Base-by-base conservation (phyloP, 2,888 invertebrate genomes). In the Alviniconcha strummeri region DNA sequence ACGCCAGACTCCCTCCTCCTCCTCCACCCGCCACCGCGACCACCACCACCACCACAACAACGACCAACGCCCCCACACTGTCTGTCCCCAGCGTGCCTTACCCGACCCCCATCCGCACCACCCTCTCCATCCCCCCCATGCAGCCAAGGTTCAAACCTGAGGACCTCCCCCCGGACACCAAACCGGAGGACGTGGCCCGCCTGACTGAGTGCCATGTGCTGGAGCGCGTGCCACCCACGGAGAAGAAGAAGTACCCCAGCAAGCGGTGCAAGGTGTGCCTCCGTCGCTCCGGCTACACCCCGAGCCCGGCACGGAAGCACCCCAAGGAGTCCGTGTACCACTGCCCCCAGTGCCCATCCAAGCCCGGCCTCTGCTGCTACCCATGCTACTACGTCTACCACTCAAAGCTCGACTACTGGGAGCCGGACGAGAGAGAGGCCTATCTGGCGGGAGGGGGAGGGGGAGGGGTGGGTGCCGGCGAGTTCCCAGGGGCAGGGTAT, bases 321-420 rank as follows among this genome's bases (percentile, higher is more conserved):
- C 82, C 82, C 13, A 82, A 82, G 57, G 82, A 82, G 69, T 56
- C 82, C 36, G 64, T 76, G 36, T 77, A 69, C 77, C 57, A 82
- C 82, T 82, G 82, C 67, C 69, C 77, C 1, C 57, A 75, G 60
- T 82, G 82, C 54, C 82, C 82, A 15, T 82, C 82, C 77, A 77
- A 77, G 56, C 82, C 82, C 17, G 76, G 69, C 77, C 82, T 82
- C n/a, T 82, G 82, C 77, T 76, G 56, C 76, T 60, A 69, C 77
- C 82, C 82, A 54, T 82, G 82, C 69, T 82, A 76, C 75, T 75
- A 55, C 36, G 55, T 82, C 67, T 82, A 82, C 77, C 82, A 82
- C 76, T 77, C 76, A 69, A 82, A 82, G 36, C 56, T 77, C 67
- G 13, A 76, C 67, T 82, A 36, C 57, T 76, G 77, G 77, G 82